These are phyloP conservation scores for Erpetoichthys calabaricus DNA, from an alignment of 2,797 vertebrate species.

Conservation along the genomic window DNA sequence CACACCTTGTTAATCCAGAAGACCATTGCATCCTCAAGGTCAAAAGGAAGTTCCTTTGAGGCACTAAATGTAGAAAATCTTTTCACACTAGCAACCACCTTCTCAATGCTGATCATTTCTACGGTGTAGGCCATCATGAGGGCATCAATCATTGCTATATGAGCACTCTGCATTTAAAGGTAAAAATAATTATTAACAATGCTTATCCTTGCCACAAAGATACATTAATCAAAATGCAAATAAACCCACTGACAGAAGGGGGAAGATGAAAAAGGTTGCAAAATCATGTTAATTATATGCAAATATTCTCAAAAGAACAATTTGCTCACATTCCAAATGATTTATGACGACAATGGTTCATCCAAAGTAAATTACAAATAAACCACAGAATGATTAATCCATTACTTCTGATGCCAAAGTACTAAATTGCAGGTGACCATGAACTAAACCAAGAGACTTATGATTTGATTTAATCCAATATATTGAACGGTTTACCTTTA, in stretches of 20 bases:
- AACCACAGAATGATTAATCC: too few relatives aligned
- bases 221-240: not conserved
- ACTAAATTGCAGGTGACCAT: too few relatives aligned
- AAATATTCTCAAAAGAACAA: too few relatives aligned
- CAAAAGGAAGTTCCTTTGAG: constrained; percentile 92
- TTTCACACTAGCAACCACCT: constrained; percentile 87
- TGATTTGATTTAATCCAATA: too few relatives aligned
- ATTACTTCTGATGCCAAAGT: too few relatives aligned
- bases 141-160: constrained; percentile 94
- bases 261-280: not conserved
- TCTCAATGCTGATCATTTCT: constrained; percentile 98
- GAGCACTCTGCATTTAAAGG: constrained; percentile 59
- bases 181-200: constrained; percentile 10
- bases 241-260: too few relatives aligned
- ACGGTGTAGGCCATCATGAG: constrained; percentile 97
- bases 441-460: too few relatives aligned
- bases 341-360: too few relatives aligned
- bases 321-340: too few relatives aligned
- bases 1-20: constrained; percentile 98
- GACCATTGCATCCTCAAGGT: constrained; percentile 94
- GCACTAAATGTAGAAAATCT: constrained; percentile 95
- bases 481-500: too few relatives aligned
- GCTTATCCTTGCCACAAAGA: not conserved
- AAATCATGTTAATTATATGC: too few relatives aligned
- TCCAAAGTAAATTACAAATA: too few relatives aligned